phyloP scores from a whole-genome alignment of 1,140 invertebrate species.

The Drosophila aff. region DNA sequence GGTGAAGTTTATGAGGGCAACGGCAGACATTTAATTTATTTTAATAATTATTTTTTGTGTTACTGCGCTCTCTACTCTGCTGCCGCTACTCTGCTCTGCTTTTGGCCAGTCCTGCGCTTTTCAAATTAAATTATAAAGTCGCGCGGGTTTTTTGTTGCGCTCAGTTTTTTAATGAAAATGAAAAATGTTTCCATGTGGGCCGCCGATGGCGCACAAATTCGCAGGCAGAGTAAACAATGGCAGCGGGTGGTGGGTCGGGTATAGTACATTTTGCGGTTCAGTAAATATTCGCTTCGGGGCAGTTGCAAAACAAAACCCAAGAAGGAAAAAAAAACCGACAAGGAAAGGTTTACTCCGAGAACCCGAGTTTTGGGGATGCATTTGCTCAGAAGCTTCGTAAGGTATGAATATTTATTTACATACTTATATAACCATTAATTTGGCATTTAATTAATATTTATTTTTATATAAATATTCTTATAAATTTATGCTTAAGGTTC shows the following conservation, averaged over 20 bases:
- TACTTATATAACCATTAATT: background rate
- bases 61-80: conserved; percentile 13
- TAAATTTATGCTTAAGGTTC: too few relatives aligned
- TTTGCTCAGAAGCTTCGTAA: background rate
- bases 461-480: background rate
- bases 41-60: conserved; percentile 75
- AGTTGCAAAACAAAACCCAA: conserved; percentile 19
- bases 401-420: background rate
- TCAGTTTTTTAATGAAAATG: conserved; percentile 74
- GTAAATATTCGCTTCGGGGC: conserved; percentile 47
- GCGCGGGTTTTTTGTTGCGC: conserved; percentile 46
- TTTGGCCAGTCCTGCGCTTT: conserved; percentile 61
- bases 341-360: background rate
- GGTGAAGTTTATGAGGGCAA: conserved; percentile 73
- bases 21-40: conserved; percentile 82
- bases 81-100: background rate
- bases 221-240: conserved; percentile 63
- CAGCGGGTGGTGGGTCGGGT: conserved; percentile 15
- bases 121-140: conserved; percentile 81
- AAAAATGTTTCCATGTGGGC: conserved; percentile 69
- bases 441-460: background rate
- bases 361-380: background rate
- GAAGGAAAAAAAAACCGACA: background rate
- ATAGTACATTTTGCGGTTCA: conserved; percentile 63
- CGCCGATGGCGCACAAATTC: conserved; percentile 68